Percentiles rank a stretch among this genome's conserved stretches.
phyloP scores from a whole-genome alignment of 2,888 invertebrate species.

The Scaptomyza flava region DNA sequence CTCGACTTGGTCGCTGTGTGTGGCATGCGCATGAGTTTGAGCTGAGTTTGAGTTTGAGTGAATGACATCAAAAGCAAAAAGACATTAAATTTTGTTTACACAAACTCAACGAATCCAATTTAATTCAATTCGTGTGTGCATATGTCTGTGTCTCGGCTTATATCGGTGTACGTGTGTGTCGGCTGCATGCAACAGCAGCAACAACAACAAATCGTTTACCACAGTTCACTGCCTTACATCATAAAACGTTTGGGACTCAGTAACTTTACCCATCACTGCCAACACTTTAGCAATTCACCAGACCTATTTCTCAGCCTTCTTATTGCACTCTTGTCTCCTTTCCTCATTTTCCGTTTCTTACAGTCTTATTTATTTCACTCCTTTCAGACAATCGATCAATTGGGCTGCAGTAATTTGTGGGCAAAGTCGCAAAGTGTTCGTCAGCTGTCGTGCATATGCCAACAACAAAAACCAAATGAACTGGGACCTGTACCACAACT shows the following conservation, averaged over 20 bases:
- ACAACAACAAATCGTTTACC: constrained; percentile 75
- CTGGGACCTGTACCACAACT: constrained; percentile 12
- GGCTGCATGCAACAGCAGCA: constrained; percentile 68
- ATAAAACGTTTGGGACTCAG: constrained; percentile 61
- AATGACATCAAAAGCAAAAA: constrained; percentile 80
- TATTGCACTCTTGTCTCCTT: not conserved
- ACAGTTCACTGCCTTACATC: constrained; percentile 80
- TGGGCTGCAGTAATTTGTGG: constrained; percentile 80
- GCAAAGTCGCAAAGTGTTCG: constrained; percentile 67
- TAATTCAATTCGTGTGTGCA: constrained; percentile 74
- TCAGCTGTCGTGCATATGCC: constrained; percentile 63
- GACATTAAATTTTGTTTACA: constrained; percentile 79
- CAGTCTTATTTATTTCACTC: constrained; percentile 25
- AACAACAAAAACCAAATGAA: constrained; percentile 32
- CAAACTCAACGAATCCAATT: constrained; percentile 79
- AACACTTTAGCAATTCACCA: constrained; percentile 46
- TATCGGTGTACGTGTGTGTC: constrained; percentile 35
- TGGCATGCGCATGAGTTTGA: constrained; percentile 50
- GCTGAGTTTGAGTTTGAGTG: constrained; percentile 63
- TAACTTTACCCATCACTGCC: constrained; percentile 60
- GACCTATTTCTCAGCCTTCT: constrained; percentile 11
- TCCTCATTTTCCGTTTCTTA: not conserved
- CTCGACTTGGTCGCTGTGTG: constrained; percentile 34
- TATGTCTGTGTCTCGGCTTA: constrained; percentile 21
- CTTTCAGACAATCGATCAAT: constrained; percentile 73